Evolutionary conservation across 2,797 vertebrate species (phyloP).

Genomic region (Neosalanx taihuensis): DNA sequence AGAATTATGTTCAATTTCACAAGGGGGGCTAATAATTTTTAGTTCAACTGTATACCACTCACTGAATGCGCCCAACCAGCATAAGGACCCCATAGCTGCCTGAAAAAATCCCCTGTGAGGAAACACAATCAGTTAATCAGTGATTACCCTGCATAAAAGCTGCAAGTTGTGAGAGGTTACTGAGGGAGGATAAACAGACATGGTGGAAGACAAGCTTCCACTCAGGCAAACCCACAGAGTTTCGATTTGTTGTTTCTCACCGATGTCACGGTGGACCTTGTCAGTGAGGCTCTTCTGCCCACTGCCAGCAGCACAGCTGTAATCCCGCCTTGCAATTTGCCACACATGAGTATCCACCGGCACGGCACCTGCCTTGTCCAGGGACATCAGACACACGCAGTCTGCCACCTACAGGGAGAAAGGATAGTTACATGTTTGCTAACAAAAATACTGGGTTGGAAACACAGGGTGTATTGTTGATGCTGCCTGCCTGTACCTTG

Average conservation of each 20-base stretch:
- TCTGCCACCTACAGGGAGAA: slow-evolving; percentile 82
- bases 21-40: too few relatives aligned
- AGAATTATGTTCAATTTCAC: too few relatives aligned
- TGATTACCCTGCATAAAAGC: background rate
- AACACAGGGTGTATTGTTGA: background rate
- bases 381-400: slow-evolving; percentile 91
- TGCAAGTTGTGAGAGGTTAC: background rate
- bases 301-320: slow-evolving; percentile 63
- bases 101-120: slow-evolving; percentile 82
- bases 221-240: background rate
- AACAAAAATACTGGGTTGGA: background rate
- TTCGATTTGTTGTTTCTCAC: slow-evolving; percentile 63
- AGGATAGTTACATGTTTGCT: background rate
- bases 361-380: slow-evolving; percentile 88
- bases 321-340: slow-evolving; percentile 90
- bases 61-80: slow-evolving; percentile 88
- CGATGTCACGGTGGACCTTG: slow-evolving; percentile 83
- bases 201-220: background rate
- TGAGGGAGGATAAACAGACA: background rate
- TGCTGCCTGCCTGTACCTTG: slow-evolving; percentile 72
- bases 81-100: slow-evolving; percentile 78
- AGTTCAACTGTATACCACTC: slow-evolving; percentile 44
- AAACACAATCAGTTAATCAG: slow-evolving; percentile 20
- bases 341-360: slow-evolving; percentile 92
- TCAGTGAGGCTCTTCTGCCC: slow-evolving; percentile 80